Conservation (phyloP, 2,888 invertebrate species). For the Andrena bucephala region DNA sequence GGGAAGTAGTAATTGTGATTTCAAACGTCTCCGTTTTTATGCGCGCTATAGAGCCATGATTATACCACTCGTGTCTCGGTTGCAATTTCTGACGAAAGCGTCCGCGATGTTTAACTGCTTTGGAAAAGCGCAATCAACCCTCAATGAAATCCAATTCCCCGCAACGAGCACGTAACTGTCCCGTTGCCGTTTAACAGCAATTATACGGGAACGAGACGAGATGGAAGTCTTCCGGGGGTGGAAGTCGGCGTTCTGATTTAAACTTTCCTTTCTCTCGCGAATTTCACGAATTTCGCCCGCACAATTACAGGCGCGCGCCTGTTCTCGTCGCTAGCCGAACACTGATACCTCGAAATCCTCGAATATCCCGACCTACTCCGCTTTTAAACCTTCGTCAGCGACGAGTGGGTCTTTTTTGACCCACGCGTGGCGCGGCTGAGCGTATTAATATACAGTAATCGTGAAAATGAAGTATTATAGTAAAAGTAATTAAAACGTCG, state of each 20-base stretch:
- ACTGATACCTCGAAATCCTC: not conserved
- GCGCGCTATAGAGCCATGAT: not conserved
- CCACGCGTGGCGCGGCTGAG: too few species aligned
- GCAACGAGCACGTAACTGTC: constrained; percentile 11
- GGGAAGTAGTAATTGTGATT: not conserved
- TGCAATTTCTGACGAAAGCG: not conserved
- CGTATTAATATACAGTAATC: too few species aligned
- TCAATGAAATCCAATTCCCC: constrained; percentile 28
- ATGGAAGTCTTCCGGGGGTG: constrained; percentile 17
- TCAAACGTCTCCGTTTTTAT: not conserved
- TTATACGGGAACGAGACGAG: constrained; percentile 30
- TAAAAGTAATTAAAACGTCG: too few species aligned
- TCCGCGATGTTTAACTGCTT: constrained; percentile 8
- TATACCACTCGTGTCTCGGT: not conserved
- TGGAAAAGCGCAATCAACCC: constrained; percentile 16
- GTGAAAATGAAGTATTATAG: too few species aligned
- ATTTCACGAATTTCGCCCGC: not conserved
- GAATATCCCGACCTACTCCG: too few species aligned
- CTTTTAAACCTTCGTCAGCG: too few species aligned
- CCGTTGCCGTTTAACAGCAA: constrained; percentile 29
- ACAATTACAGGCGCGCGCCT: not conserved
- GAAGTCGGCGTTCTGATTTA: constrained; percentile 35
- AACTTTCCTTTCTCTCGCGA: constrained; percentile 26
- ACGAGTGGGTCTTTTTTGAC: too few species aligned
- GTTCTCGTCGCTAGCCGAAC: not conserved